These are phyloP conservation scores for Patella ulyssiponensis DNA, from an alignment of 2,888 invertebrate species.

Conservation along the genomic window DNA sequence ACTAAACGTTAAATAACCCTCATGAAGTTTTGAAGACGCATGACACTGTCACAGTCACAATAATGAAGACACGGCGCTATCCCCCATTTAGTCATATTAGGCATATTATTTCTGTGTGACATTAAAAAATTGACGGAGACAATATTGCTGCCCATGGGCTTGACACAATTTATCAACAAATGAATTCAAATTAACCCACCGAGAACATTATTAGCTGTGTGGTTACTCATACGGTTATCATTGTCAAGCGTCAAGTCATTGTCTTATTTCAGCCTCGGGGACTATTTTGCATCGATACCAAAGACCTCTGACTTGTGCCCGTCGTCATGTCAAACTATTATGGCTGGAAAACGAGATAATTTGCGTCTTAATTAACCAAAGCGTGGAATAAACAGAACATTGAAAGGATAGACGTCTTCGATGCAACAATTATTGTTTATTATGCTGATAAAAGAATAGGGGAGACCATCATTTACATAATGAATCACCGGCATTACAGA, in stretches of 20 bases:
- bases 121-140: background rate
- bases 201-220: constrained; percentile 11
- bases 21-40: too few relatives aligned
- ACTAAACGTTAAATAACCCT: too few relatives aligned
- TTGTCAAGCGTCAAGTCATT: background rate
- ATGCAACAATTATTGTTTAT: background rate
- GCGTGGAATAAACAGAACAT: background rate
- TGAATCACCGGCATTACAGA: background rate
- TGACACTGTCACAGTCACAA: too few relatives aligned
- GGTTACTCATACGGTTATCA: constrained; percentile 9
- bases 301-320: constrained; percentile 7
- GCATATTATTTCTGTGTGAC: background rate
- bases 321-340: constrained; percentile 3
- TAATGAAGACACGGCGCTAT: too few relatives aligned
- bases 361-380: constrained; percentile 10
- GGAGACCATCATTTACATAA: background rate
- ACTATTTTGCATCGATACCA: background rate
- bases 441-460: background rate
- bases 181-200: constrained; percentile 5
- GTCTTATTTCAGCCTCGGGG: background rate
- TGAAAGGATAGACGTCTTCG: background rate
- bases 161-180: constrained; percentile 13
- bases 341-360: constrained; percentile 8
- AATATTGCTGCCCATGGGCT: background rate
- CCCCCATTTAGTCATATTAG: too few relatives aligned